Evolutionary conservation across 2,888 invertebrate genomes (phyloP).

Genomic region (Agriopis aurantiaria): DNA sequence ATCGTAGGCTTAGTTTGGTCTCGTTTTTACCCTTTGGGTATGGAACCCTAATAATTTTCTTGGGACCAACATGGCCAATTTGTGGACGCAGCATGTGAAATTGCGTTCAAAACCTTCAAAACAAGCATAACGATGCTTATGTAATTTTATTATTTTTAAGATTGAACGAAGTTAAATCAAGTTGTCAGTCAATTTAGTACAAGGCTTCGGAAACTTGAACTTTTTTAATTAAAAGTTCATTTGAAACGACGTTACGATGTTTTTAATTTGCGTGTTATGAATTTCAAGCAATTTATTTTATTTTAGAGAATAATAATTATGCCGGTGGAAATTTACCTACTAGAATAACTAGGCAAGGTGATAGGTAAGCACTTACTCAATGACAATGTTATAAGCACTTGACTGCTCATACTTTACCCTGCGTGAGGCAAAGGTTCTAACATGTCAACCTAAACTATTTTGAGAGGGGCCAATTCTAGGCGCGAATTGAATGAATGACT

Average conservation of each 20-base stretch:
- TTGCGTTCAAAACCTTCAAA: neutral
- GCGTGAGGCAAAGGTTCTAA: too few species aligned
- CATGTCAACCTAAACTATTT: too few species aligned
- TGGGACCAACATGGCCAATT: neutral
- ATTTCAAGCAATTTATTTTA: constrained; percentile 6
- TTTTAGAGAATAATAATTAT: neutral
- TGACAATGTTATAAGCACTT: too few species aligned
- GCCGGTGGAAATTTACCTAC: too few species aligned
- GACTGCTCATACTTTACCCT: too few species aligned
- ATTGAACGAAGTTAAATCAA: constrained; percentile 13
- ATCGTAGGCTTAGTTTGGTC: too few species aligned
- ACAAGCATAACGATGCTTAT: neutral
- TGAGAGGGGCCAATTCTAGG: too few species aligned
- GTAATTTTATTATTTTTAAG: neutral
- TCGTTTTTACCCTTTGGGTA: too few species aligned
- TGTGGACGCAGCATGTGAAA: neutral
- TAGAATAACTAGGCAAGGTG: too few species aligned
- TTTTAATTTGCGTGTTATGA: constrained; percentile 20
- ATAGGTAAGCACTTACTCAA: too few species aligned
- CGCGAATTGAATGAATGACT: too few species aligned
- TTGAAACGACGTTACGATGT: constrained; percentile 7
- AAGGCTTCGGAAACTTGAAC: constrained; percentile 13
- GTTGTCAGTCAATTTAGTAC: constrained; percentile 26
- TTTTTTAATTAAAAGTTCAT: constrained; percentile 28
- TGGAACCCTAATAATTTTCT: neutral